Conservation (phyloP, 2,888 invertebrate species). For the Choristoneura rosaceana region DNA sequence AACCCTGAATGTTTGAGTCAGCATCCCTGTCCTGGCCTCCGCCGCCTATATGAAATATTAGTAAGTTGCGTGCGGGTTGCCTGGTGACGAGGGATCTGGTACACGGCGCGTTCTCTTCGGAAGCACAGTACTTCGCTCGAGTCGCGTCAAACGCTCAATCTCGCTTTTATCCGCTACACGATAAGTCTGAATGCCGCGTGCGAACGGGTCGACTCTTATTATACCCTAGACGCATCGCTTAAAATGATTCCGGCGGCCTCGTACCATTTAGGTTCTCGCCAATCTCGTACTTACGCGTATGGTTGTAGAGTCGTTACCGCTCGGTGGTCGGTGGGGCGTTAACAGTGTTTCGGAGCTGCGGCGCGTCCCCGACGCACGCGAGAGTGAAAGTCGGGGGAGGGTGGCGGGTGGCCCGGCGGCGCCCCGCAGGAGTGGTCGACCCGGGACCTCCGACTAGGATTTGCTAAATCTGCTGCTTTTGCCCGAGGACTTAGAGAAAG, state of each 20-base stretch:
- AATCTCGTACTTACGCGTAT: constrained; percentile 62
- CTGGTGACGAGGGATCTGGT: constrained; percentile 78
- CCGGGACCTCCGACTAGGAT: constrained; percentile 80
- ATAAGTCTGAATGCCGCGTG: constrained; percentile 65
- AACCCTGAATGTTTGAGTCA: constrained; percentile 17
- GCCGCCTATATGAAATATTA: constrained; percentile 60
- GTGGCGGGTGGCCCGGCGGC: constrained; percentile 61
- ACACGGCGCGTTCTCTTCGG: constrained; percentile 80
- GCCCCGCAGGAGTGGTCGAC: constrained; percentile 81
- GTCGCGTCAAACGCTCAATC: constrained; percentile 54
- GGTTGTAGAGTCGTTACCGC: constrained; percentile 55
- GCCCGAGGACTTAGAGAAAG: constrained; percentile 61
- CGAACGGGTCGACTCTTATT: constrained; percentile 66
- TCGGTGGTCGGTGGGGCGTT: constrained; percentile 54
- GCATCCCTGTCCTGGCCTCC: constrained; percentile 5
- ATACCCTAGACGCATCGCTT: constrained; percentile 77
- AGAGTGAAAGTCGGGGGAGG: constrained; percentile 80
- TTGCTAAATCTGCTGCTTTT: constrained; percentile 83
- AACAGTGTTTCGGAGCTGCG: constrained; percentile 64
- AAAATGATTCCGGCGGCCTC: constrained; percentile 80
- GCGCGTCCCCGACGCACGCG: constrained; percentile 79
- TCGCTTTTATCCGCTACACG: constrained; percentile 57
- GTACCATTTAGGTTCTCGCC: constrained; percentile 59
- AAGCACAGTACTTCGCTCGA: constrained; percentile 74
- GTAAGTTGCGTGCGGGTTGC: constrained; percentile 67